These are phyloP conservation scores for Lymantria monacha DNA, from an alignment of 2,888 invertebrate genomes.

Conservation along the genomic window DNA sequence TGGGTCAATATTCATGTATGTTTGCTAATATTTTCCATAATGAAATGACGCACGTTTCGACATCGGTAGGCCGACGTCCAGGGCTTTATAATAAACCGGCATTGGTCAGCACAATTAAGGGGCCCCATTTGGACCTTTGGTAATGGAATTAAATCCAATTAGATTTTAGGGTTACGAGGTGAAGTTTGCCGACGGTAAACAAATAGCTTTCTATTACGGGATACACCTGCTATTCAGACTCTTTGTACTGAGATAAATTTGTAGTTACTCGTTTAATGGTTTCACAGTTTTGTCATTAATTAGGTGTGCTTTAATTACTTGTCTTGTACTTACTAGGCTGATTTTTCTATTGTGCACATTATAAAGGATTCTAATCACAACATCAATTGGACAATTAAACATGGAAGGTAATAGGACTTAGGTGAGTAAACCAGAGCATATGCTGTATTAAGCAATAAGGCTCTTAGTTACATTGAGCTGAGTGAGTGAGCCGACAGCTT, in stretches of 20 bases:
- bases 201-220: conserved; percentile 71
- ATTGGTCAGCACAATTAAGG: conserved; percentile 77
- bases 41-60: conserved; percentile 47
- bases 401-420: too few species aligned
- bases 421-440: too few species aligned
- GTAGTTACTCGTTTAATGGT: conserved; percentile 45
- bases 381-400: too few species aligned
- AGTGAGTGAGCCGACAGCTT: too few species aligned
- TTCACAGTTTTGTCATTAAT: conserved; percentile 50
- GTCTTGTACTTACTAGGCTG: conserved; percentile 6
- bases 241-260: conserved; percentile 59
- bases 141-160: conserved; percentile 83
- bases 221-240: conserved; percentile 65
- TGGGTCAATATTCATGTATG: conserved; percentile 24
- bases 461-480: too few species aligned
- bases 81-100: conserved; percentile 64
- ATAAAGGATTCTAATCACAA: too few species aligned
- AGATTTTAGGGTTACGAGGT: conserved; percentile 80
- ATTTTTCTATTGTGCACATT: too few species aligned
- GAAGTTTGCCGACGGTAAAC: conserved; percentile 76
- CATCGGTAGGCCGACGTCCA: conserved; percentile 35
- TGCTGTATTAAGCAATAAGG: too few species aligned
- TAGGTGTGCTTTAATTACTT: conserved; percentile 39
- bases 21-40: conserved; percentile 49
- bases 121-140: conserved; percentile 76